Conservation (phyloP, 2,797 vertebrate genomes). For the Holocentrus rufus region DNA sequence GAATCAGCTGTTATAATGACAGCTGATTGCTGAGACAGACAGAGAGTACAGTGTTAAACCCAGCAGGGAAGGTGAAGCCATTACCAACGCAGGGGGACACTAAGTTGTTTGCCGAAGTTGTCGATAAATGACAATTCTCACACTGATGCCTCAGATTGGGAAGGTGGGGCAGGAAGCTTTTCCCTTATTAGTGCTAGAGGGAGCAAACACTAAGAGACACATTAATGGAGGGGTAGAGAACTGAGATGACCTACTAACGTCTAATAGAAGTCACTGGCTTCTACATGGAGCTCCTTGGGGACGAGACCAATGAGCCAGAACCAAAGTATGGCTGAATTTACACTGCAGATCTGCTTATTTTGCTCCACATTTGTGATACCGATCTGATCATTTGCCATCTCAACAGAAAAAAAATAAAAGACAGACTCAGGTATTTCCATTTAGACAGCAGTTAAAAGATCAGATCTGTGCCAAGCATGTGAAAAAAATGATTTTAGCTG, state of each 20-base stretch:
- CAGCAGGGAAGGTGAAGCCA: constrained; percentile 51
- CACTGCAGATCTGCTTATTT: constrained; percentile 15
- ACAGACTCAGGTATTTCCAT: constrained; percentile 2
- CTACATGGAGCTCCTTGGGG: constrained; percentile 41
- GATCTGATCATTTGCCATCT: constrained; percentile 9
- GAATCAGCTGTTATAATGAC: constrained; percentile 40
- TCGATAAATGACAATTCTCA: constrained; percentile 34
- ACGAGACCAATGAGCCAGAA: constrained; percentile 36
- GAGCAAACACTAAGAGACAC: constrained; percentile 21
- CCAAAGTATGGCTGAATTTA: constrained; percentile 31
- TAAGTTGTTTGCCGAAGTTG: constrained; percentile 55
- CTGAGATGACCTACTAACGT: constrained; percentile 34
- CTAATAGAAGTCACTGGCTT: constrained; percentile 51
- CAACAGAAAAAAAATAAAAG: not conserved
- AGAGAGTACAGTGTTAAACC: constrained; percentile 49
- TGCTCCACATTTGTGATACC: constrained; percentile 6
- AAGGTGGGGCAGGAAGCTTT: constrained; percentile 1
- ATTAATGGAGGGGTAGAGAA: constrained; percentile 17
- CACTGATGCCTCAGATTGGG: constrained; percentile 22
- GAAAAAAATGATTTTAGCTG: constrained; percentile 3
- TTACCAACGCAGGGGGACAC: constrained; percentile 22
- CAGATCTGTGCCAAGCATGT: constrained; percentile 21
- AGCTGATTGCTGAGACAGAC: constrained; percentile 40
- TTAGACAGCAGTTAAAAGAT: constrained; percentile 3
- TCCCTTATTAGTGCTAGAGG: constrained; percentile 7